Conservation (phyloP, 2,113 vertebrate species). For the Anguilla rostrata region DNA sequence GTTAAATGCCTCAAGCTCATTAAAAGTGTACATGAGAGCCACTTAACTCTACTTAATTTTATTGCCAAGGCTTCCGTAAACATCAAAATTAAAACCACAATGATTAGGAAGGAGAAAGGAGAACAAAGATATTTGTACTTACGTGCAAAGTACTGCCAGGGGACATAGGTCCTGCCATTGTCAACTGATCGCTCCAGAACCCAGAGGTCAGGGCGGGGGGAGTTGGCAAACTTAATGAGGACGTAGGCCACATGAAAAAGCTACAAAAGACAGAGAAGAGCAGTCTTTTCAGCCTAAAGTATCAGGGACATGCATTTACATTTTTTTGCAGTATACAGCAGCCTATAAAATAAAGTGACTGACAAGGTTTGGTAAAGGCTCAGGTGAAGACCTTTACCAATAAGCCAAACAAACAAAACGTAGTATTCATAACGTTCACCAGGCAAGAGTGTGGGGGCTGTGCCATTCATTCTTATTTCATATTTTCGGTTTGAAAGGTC, state of each 20-base stretch:
- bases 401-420: not conserved
- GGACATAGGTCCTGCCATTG: slow-evolving; percentile 81
- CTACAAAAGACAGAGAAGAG: slow-evolving; percentile 65
- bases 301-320: not conserved
- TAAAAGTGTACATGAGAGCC: not conserved
- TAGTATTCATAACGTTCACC: not conserved
- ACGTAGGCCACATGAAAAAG: slow-evolving; percentile 92
- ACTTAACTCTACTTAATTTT: not conserved
- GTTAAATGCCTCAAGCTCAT: not conserved
- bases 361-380: no score
- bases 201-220: slow-evolving; percentile 93
- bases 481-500: not conserved
- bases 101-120: not conserved
- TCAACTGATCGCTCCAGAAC: slow-evolving; percentile 87
- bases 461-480: not conserved
- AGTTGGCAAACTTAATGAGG: slow-evolving; percentile 93
- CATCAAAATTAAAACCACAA: not conserved
- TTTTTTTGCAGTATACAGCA: not conserved
- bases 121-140: slow-evolving; percentile 60
- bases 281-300: not conserved
- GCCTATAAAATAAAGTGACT: not conserved
- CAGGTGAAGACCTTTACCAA: not conserved
- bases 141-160: slow-evolving; percentile 97
- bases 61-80: not conserved
- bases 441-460: not conserved